phyloP scores from a whole-genome alignment of 2,888 invertebrate species.

The Drosophila incognita region DNA sequence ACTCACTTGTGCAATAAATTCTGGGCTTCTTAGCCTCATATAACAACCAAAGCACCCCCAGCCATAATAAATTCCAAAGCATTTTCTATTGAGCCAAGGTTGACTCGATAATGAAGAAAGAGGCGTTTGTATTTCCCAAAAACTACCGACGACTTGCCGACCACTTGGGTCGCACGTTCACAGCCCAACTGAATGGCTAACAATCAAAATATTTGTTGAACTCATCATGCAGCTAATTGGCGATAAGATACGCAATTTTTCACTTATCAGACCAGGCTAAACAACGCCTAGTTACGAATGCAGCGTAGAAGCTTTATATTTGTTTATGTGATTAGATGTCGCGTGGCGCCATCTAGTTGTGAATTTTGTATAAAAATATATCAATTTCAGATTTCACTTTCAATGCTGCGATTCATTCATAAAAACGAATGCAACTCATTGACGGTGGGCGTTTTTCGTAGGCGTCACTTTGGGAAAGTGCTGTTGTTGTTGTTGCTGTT shows the following conservation, averaged over 20 bases:
- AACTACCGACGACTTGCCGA: conserved; percentile 17
- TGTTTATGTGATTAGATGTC: not conserved
- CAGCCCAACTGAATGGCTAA: conserved; percentile 50
- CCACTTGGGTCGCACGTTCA: conserved; percentile 47
- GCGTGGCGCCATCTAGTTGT: conserved; percentile 64
- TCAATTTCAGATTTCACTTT: conserved; percentile 25
- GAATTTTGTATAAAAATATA: conserved; percentile 10
- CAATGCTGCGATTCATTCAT: conserved; percentile 49
- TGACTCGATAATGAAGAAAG: conserved; percentile 23
- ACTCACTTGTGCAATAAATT: conserved; percentile 55
- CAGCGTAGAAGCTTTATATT: conserved; percentile 36
- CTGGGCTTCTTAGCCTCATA: conserved; percentile 35
- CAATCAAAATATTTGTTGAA: conserved; percentile 41
- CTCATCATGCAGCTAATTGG: conserved; percentile 54
- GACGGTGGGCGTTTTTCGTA: conserved; percentile 46
- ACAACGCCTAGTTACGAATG: conserved; percentile 17
- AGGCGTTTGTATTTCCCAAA: conserved; percentile 15
- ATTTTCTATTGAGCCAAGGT: conserved; percentile 52
- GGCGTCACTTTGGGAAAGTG: conserved; percentile 59
- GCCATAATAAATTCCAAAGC: conserved; percentile 69
- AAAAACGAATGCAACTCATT: conserved; percentile 11
- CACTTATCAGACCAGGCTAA: conserved; percentile 55
- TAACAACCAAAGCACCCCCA: conserved; percentile 54
- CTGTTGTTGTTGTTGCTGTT: conserved; percentile 12
- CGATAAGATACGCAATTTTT: conserved; percentile 69